These are phyloP conservation scores for Chiroxiphia lanceolata DNA, from an alignment of 2,797 vertebrate species.

Conservation along the genomic window DNA sequence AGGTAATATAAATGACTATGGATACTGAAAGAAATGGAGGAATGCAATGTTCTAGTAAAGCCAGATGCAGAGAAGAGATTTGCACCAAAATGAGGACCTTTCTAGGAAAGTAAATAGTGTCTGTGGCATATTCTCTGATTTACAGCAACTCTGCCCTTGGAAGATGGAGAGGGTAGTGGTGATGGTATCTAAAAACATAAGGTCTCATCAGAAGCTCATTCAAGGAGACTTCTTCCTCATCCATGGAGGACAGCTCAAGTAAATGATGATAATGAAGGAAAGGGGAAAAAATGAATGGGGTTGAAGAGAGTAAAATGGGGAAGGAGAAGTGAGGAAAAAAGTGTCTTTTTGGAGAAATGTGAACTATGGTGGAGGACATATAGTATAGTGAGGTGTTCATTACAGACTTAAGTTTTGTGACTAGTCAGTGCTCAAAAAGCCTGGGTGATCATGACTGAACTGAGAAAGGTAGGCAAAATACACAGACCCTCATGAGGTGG, in stretches of 20 bases:
- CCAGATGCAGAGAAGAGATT: background rate
- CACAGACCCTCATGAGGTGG: rapidly evolving
- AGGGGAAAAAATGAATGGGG: background rate
- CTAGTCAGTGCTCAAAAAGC: background rate
- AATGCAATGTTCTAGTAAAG: background rate
- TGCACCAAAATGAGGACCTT: background rate
- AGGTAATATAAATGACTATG: conserved; percentile 6
- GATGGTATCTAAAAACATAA: background rate
- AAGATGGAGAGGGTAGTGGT: background rate
- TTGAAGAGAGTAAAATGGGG: background rate
- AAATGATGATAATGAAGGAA: background rate
- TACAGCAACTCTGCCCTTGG: background rate
- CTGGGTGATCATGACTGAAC: background rate
- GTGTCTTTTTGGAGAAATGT: background rate
- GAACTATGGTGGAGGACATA: background rate
- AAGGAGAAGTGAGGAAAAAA: background rate
- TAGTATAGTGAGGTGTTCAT: background rate
- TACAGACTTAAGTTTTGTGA: background rate
- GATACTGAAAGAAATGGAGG: background rate
- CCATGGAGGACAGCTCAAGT: background rate
- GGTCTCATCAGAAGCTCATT: background rate
- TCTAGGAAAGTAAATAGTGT: background rate
- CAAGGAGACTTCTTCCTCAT: background rate
- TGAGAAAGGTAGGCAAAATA: background rate
- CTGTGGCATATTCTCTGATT: background rate